Conservation (phyloP, 92 coral and sea anemone species). For the Phenganax subtilis region DNA sequence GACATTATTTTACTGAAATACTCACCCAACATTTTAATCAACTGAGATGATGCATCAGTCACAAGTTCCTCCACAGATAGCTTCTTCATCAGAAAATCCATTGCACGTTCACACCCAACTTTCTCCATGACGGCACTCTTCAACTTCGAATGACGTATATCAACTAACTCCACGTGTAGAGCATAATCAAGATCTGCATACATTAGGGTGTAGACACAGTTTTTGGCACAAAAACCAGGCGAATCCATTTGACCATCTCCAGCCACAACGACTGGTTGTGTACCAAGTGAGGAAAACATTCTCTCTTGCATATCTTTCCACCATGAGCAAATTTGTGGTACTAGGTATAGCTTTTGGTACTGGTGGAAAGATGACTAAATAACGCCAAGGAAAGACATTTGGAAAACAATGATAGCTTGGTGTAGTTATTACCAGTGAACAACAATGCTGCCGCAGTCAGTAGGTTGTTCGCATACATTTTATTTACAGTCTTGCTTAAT, state of each 20-base stretch:
- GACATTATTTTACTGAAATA: neutral
- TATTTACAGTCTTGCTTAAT: conserved; percentile 32
- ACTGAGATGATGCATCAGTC: neutral
- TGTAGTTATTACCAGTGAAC: conserved; percentile 43
- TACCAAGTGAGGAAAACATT: neutral
- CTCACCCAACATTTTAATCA: conserved; percentile 7
- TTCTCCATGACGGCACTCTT: conserved; percentile 4
- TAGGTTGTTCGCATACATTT: conserved; percentile 40
- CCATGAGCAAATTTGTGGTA: neutral
- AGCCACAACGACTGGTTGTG: conserved; percentile 9
- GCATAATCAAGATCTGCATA: conserved; percentile 12
- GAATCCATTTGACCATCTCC: conserved; percentile 37
- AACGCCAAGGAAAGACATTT: conserved; percentile 25
- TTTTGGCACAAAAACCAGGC: conserved; percentile 31
- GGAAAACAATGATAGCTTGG: conserved; percentile 33
- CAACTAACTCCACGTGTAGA: conserved; percentile 12
- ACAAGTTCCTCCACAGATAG: conserved; percentile 3
- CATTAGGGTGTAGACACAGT: conserved; percentile 26
- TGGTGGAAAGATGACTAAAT: conserved; percentile 7
- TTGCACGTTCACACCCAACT: neutral
- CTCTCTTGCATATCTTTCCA: neutral
- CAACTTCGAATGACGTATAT: conserved; percentile 10
- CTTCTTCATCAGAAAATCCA: neutral
- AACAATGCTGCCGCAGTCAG: conserved; percentile 36
- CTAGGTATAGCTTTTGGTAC: neutral